Evolutionary conservation across 2,888 invertebrate species (phyloP).

Genomic region (Adineta ricciae): DNA sequence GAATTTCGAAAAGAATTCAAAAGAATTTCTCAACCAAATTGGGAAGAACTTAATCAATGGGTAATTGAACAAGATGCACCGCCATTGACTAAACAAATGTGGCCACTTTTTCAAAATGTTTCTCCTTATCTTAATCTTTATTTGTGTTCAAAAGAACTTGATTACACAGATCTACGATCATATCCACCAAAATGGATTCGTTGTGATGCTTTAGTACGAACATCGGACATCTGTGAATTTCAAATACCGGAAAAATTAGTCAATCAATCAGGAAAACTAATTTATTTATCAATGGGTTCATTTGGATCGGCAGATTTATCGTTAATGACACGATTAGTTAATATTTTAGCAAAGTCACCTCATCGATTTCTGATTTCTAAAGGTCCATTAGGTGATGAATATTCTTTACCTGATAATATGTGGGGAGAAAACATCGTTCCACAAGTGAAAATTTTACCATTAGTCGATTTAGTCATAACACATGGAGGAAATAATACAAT

Average conservation of each 20-base stretch:
- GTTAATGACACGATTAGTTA: not conserved
- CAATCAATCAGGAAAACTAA: not conserved
- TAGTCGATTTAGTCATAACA: not conserved
- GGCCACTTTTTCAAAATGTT: not conserved
- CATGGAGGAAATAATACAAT: constrained; percentile 13
- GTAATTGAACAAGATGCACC: not conserved
- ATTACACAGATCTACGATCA: not conserved
- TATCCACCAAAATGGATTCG: not conserved
- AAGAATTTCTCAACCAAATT: not conserved
- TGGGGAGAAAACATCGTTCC: not conserved
- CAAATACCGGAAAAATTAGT: not conserved
- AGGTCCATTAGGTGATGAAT: not conserved
- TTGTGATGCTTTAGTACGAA: not conserved
- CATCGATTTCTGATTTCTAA: not conserved
- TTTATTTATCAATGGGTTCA: not conserved
- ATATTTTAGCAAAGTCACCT: not conserved
- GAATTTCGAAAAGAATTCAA: not conserved
- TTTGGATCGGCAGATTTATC: not conserved
- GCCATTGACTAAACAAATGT: not conserved
- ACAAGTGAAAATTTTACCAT: not conserved
- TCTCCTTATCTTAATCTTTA: not conserved
- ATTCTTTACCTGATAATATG: not conserved
- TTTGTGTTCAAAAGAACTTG: not conserved
- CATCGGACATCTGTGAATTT: not conserved
- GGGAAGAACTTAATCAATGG: not conserved